Base-by-base conservation (phyloP, 2,113 vertebrate species). In the Budorcas taxicolor region DNA sequence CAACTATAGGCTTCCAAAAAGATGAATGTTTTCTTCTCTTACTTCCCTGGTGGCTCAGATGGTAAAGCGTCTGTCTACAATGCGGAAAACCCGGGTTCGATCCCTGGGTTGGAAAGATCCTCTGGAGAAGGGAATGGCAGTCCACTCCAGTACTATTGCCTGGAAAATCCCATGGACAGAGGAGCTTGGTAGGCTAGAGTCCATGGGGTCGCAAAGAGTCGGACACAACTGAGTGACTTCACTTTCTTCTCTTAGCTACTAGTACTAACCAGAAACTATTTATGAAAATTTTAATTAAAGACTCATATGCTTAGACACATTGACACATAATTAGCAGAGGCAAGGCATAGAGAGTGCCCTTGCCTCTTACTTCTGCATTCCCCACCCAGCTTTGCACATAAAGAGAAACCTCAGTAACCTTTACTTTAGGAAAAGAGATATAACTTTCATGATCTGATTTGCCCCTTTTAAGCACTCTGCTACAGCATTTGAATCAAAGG, bases 361-460 rank as follows among this genome's bases (percentile, higher is more conserved):
- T 89, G 36, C 7, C 36, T 74, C 23, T 60, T n/a, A 92, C 17
- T 60, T n/a, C 52, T 50, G 11, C 17, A 47, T 90, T 57, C 55
- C 19, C 25, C 27, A 57, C 31, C 33, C 40, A 89, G 17, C 1
- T 40, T 55, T 86, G 10, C 9, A 86, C 7, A 58, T 80, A 29
- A 80, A 95, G 3, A 71, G 27, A 91, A 96, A 98, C 2, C 9
- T 91, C 33, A 82, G 40, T 95, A 90, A 87, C 7, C 6, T 55
- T 23, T 95, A 47, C 40, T 97, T 93, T 64, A 84, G 43, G 13
- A 45, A 86, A 31, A 90, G 43, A 96, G 13, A 78, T 87, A 83
- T 67, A 93, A 91, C 10, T 10, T 87, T 58, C 89, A 53, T 96
- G 33, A 96, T 95, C n/a, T 95, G 83, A 93, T 94, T 91, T 97